Percentiles rank a stretch among this genome's conserved stretches.
phyloP scores from a whole-genome alignment of 2,113 vertebrate species.

The Myotis davidii region DNA sequence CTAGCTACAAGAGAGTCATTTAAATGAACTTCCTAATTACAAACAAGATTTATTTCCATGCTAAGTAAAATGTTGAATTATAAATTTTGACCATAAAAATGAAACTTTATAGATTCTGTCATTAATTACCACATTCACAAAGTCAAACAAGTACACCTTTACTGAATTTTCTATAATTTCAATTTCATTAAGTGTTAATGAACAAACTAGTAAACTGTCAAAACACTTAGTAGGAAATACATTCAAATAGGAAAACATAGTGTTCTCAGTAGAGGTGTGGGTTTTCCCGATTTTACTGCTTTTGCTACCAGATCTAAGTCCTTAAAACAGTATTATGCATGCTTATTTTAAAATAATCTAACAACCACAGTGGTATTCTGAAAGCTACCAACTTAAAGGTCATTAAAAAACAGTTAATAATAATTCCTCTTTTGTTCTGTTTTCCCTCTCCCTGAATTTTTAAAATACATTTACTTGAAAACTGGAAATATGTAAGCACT shows the following conservation, averaged over 20 bases:
- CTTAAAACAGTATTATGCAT: constrained; percentile 54
- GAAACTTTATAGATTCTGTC: constrained; percentile 12
- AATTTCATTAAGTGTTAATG: constrained; percentile 64
- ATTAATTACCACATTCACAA: constrained; percentile 42
- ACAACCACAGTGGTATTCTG: constrained; percentile 60
- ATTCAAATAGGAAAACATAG: constrained; percentile 56
- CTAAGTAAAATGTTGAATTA: constrained; percentile 37
- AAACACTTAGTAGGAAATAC: constrained; percentile 56
- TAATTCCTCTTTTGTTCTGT: constrained; percentile 40
- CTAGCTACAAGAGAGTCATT: background rate
- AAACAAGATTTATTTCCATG: constrained; percentile 58
- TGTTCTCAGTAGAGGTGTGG: background rate
- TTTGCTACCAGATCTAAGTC: constrained; percentile 38
- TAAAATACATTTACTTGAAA: constrained; percentile 59
- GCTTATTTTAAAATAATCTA: constrained; percentile 65
- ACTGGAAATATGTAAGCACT: background rate
- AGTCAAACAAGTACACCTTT: constrained; percentile 44
- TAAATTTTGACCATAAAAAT: constrained; percentile 24
- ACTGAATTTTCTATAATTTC: constrained; percentile 69
- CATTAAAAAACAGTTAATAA: constrained; percentile 62
- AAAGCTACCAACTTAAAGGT: constrained; percentile 60
- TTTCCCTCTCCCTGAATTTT: constrained; percentile 32
- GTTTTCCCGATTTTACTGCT: constrained; percentile 38
- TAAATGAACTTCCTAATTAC: constrained; percentile 46
- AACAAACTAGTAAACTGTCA: constrained; percentile 55